Base-by-base conservation (phyloP, 2,113 vertebrate genomes). In the Pygoscelis adeliae region DNA sequence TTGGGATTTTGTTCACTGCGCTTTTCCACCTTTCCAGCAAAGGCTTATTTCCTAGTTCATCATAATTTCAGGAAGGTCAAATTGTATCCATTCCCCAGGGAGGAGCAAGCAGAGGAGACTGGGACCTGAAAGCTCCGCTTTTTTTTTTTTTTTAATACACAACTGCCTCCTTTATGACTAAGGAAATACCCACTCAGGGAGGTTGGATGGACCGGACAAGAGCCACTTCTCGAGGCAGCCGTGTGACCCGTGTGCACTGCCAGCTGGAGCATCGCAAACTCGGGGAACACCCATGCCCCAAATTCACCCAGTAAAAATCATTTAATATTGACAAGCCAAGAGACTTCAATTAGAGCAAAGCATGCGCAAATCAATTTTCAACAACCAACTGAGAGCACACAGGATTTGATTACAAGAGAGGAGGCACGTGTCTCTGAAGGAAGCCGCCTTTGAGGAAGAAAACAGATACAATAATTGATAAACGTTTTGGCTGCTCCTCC, bases 391-490 rank as follows among this genome's bases (percentile, higher is more conserved):
- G 21, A 78, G 63, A 82, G 63, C 81, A 53, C 52, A 42, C 30
- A 72, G 78, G 38, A 36, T 74, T 69, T 50, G 82, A 61, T 83
- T 73, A 47, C 78, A 29, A 59, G 76, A 42, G 26, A 70, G 62
- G 52, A 82, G 84, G 55, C 80, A 84, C 15, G 2, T 78, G 89
- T 44, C 85, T 86, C 77, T 59, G 59, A 58, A 87, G 55, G 82
- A 56, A 80, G 76, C 62, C 36, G 36, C 19, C 82, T 89, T 8
- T 23, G 77, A 91, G 83, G 66, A 88, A 42, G 83, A 70, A 92
- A 92, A 84, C 36, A 95, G 86, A 88, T 79, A 71, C n/a, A 80
- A 55, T 74, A 92, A 93, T 19, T 84, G 84, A 93, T 93, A 92
- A 83, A 58, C 2, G 4, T 71, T 85, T 91, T 74, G 66, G 85